Evolutionary conservation across 2,797 vertebrate genomes (phyloP).

Genomic region (Stomatorhinus walkeri): DNA sequence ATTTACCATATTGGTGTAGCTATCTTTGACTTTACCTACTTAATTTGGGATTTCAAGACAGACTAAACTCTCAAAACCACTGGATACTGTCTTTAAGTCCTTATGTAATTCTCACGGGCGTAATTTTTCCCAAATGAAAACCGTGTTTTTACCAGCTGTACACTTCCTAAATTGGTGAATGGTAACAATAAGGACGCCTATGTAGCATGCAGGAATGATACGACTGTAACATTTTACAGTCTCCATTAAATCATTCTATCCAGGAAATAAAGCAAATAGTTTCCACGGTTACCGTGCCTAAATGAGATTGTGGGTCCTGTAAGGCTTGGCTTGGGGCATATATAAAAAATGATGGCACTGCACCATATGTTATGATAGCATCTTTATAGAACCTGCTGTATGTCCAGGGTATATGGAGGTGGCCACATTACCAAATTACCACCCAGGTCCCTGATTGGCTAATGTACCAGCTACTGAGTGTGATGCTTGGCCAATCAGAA

Average conservation of each 20-base stretch:
- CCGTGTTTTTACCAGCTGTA: neutral
- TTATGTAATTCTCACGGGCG: neutral
- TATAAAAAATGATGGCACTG: neutral
- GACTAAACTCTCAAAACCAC: neutral
- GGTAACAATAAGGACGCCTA: neutral
- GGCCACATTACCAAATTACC: neutral
- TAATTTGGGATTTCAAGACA: neutral
- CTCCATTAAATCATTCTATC: neutral
- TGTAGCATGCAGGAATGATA: neutral
- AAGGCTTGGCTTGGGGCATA: neutral
- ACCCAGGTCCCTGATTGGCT: neutral
- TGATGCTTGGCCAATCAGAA: neutral
- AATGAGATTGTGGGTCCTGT: neutral
- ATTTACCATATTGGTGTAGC: neutral
- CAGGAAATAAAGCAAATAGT: slow-evolving; percentile 5
- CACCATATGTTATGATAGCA: neutral
- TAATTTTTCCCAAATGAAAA: neutral
- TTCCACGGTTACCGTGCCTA: neutral
- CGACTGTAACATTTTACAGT: slow-evolving; percentile 7
- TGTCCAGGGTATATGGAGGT: neutral
- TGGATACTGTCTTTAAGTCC: neutral
- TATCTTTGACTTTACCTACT: neutral
- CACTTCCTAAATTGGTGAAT: neutral
- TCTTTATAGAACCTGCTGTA: neutral
- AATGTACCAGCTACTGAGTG: neutral